A percentile compares a stretch with the other conserved stretches of the same genome.
Evolutionary conservation across 2,113 vertebrate species (phyloP).

Genomic region (Oenanthe oenanthe): DNA sequence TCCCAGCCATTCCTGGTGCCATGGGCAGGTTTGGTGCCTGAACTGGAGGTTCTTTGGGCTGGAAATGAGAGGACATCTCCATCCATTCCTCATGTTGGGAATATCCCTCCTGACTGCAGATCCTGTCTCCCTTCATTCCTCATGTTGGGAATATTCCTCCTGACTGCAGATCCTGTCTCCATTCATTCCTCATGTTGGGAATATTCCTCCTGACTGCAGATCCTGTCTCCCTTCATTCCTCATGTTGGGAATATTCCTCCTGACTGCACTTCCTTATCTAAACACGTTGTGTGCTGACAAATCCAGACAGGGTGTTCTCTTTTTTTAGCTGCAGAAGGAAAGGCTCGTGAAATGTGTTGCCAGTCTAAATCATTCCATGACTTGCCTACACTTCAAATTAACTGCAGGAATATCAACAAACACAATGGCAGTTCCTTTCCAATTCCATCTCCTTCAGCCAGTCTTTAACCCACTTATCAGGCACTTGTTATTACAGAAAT

Average conservation of each 20-base stretch:
- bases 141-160: not conserved
- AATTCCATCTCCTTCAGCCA: slow-evolving; percentile 8
- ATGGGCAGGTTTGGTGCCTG: accelerated
- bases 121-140: not conserved
- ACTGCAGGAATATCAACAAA: slow-evolving; percentile 27
- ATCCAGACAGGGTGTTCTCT: slow-evolving; percentile 1
- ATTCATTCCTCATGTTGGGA: not conserved
- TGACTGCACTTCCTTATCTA: slow-evolving; percentile 29
- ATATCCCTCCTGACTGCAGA: not conserved
- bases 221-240: not conserved
- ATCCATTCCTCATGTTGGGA: not conserved
- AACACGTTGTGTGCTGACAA: not conserved
- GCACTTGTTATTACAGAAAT: slow-evolving; percentile 46
- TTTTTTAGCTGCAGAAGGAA: not conserved
- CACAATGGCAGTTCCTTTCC: slow-evolving; percentile 21
- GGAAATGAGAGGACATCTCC: not conserved
- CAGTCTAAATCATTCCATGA: slow-evolving; percentile 12
- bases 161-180: not conserved
- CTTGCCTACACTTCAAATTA: slow-evolving; percentile 27
- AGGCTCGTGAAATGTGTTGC: slow-evolving; percentile 1
- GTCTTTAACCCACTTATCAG: slow-evolving; percentile 58
- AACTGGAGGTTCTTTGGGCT: not conserved
- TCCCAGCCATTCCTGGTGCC: not conserved
- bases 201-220: not conserved
- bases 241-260: not conserved